Conservation (phyloP, 2,888 invertebrate genomes). For the Biston betularia region DNA sequence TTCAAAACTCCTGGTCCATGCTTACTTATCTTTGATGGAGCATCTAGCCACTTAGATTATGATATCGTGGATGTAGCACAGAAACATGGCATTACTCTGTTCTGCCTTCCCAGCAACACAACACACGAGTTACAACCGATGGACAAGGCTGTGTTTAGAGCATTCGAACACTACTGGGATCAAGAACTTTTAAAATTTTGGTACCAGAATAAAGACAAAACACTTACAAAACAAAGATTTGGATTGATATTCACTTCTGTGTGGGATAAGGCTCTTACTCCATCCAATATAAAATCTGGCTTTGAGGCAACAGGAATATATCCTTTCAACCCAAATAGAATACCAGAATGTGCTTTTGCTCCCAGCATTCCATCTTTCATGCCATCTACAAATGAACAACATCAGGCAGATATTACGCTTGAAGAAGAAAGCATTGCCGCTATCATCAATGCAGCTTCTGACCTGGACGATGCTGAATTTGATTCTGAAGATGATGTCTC, state of each 20-base stretch:
- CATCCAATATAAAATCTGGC: not conserved
- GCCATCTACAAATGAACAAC: too few species aligned
- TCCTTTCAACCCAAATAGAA: not conserved
- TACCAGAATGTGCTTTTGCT: constrained; percentile 4
- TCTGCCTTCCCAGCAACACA: constrained; percentile 37
- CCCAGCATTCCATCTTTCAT: too few species aligned
- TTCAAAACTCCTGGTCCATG: constrained; percentile 40
- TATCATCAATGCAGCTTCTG: too few species aligned
- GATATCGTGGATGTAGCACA: too few species aligned
- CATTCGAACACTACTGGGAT: constrained; percentile 41
- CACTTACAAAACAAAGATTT: constrained; percentile 4
- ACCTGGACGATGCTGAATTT: too few species aligned
- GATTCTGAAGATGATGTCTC: too few species aligned
- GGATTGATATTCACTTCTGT: constrained; percentile 17
- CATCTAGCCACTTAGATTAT: not conserved
- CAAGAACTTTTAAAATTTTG: constrained; percentile 31
- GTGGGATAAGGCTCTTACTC: constrained; percentile 13
- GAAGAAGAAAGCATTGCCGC: too few species aligned
- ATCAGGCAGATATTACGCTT: too few species aligned
- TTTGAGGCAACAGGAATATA: constrained; percentile 5
- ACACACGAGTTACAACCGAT: constrained; percentile 2
- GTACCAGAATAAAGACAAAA: constrained; percentile 13
- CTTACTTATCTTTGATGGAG: constrained; percentile 48
- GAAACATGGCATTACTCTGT: not conserved
- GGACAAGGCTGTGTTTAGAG: not conserved